Percentiles rank a stretch among this genome's conserved stretches.
Evolutionary conservation across 2,797 vertebrate species (phyloP).

Genomic region (Prionace glauca): DNA sequence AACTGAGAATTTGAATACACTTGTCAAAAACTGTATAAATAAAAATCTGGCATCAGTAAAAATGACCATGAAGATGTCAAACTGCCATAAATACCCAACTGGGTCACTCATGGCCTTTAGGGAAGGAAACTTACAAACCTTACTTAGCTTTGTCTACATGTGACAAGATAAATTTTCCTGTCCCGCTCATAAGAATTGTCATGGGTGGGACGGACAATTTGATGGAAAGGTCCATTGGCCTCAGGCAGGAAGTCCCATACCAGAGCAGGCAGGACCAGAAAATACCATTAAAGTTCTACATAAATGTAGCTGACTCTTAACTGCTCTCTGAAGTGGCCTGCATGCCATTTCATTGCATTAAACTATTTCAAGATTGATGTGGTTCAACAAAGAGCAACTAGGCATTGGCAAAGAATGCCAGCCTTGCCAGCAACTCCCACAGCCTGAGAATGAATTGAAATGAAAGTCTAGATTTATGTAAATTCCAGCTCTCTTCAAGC

Average conservation of each 20-base stretch:
- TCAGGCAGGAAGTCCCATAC: too few species aligned
- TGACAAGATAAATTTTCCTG: background rate
- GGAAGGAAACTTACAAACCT: background rate
- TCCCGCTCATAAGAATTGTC: too few species aligned
- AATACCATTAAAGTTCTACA: background rate
- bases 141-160: background rate
- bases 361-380: background rate
- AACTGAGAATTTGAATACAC: background rate
- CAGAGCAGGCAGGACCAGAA: too few species aligned
- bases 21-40: background rate
- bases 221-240: too few species aligned
- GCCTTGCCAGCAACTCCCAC: background rate
- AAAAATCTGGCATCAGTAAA: background rate
- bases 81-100: too few species aligned
- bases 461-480: background rate
- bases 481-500: background rate
- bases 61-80: background rate
- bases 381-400: background rate
- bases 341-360: background rate
- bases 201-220: too few species aligned
- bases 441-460: background rate
- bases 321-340: background rate
- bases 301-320: background rate
- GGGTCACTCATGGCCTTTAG: background rate
- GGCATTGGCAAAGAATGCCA: background rate